Evolutionary conservation across 2,888 invertebrate genomes (phyloP).

Genomic region (Caradrina kadenii): DNA sequence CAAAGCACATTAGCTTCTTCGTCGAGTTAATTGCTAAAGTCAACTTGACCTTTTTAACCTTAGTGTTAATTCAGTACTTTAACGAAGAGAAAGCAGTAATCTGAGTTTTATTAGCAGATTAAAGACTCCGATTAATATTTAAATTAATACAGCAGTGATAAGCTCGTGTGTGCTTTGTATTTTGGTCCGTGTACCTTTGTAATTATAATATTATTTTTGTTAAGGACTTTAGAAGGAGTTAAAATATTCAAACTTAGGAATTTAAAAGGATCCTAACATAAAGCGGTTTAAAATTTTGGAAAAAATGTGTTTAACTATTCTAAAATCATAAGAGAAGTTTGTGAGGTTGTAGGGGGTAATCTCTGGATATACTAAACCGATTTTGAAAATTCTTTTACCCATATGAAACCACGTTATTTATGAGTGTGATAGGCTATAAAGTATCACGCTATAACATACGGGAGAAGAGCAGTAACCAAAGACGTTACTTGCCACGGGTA

Average conservation of each 20-base stretch:
- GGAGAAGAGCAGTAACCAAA: no score
- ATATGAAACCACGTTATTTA: no score
- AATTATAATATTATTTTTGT: constrained; percentile 12
- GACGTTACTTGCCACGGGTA: no score
- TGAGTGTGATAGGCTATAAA: no score
- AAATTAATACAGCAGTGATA: constrained; percentile 46
- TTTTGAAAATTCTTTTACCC: no score
- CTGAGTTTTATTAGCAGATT: constrained; percentile 53
- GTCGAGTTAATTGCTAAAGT: constrained; percentile 48
- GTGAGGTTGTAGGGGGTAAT: no score
- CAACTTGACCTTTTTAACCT: constrained; percentile 61
- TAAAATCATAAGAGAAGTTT: no score
- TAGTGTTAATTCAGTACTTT: constrained; percentile 57
- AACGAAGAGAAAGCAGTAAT: constrained; percentile 50
- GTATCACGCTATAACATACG: no score
- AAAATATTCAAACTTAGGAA: neutral
- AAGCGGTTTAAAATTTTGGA: neutral
- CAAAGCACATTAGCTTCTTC: constrained; percentile 21
- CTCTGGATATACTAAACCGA: no score
- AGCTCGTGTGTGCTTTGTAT: constrained; percentile 40
- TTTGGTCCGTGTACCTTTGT: constrained; percentile 24
- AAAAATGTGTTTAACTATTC: no score
- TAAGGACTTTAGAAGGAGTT: constrained; percentile 6
- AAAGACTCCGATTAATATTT: constrained; percentile 41
- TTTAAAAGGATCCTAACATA: neutral